Conservation (phyloP, 2,113 vertebrate genomes). For the Connochaetes taurinus region DNA sequence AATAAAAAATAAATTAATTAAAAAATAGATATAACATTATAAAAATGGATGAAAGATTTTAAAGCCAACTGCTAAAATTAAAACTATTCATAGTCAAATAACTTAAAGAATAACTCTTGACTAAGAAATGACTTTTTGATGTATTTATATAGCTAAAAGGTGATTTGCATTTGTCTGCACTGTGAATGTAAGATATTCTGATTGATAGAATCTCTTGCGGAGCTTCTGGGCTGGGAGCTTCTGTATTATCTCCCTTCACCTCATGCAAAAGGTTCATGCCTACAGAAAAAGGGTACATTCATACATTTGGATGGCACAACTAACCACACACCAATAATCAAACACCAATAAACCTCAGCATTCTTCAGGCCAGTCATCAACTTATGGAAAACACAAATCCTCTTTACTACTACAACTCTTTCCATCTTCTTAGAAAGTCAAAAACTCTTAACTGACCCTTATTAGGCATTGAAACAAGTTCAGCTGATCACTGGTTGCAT, state of each 20-base stretch:
- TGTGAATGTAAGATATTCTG: background rate
- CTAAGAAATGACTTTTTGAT: background rate
- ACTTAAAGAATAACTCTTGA: background rate
- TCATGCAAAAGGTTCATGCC: background rate
- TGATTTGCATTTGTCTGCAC: background rate
- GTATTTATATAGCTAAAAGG: background rate
- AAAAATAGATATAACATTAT: background rate
- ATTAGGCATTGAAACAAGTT: background rate
- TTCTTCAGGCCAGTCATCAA: background rate
- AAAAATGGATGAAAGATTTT: background rate
- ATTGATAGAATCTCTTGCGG: background rate
- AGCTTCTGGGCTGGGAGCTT: background rate
- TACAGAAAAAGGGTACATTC: background rate
- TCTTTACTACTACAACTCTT: background rate
- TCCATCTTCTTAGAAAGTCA: background rate
- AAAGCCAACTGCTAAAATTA: background rate
- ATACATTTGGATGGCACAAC: background rate
- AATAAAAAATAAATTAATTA: background rate
- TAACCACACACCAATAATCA: background rate
- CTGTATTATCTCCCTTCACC: background rate
- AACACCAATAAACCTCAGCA: background rate
- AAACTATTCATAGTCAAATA: background rate
- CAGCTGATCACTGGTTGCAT: background rate
- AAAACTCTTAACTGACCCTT: background rate
- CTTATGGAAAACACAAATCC: background rate